Evolutionary conservation across 2,888 invertebrate genomes (phyloP).

Genomic region (Schizotus pectinicornis): DNA sequence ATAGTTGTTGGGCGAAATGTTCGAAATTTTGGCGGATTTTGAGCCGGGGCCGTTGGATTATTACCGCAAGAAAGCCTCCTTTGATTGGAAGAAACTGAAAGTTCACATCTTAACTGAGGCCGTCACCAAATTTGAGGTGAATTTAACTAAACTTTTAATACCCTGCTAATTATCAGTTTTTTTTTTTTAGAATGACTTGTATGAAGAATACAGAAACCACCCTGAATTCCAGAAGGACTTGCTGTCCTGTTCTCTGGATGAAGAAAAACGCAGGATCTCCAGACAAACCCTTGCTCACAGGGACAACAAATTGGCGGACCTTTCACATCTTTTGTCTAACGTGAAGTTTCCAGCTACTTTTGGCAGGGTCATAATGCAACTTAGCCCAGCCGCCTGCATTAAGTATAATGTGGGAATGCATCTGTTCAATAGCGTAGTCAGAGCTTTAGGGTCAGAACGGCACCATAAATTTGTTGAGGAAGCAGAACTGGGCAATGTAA

Average conservation of each 20-base stretch:
- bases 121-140: slow-evolving; percentile 61
- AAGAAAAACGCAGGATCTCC: slow-evolving; percentile 62
- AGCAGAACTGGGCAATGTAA: slow-evolving; percentile 47
- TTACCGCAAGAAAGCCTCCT: slow-evolving; percentile 69
- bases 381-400: slow-evolving; percentile 68
- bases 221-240: slow-evolving; percentile 41
- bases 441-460: slow-evolving; percentile 69
- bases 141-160: neutral
- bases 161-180: neutral
- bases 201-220: slow-evolving; percentile 39
- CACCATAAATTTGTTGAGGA: slow-evolving; percentile 64
- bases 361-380: slow-evolving; percentile 64
- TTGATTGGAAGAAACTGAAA: slow-evolving; percentile 71
- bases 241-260: slow-evolving; percentile 38
- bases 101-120: slow-evolving; percentile 62
- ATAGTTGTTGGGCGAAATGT: slow-evolving; percentile 42
- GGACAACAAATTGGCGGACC: slow-evolving; percentile 67
- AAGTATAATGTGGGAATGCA: slow-evolving; percentile 68
- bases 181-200: slow-evolving; percentile 47
- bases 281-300: slow-evolving; percentile 69
- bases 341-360: slow-evolving; percentile 61
- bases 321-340: slow-evolving; percentile 61
- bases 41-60: slow-evolving; percentile 68
- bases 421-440: slow-evolving; percentile 70
- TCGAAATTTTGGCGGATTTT: slow-evolving; percentile 63